Conservation (phyloP, 1,140 invertebrate species). For the Thaumatotibia leucotreta region DNA sequence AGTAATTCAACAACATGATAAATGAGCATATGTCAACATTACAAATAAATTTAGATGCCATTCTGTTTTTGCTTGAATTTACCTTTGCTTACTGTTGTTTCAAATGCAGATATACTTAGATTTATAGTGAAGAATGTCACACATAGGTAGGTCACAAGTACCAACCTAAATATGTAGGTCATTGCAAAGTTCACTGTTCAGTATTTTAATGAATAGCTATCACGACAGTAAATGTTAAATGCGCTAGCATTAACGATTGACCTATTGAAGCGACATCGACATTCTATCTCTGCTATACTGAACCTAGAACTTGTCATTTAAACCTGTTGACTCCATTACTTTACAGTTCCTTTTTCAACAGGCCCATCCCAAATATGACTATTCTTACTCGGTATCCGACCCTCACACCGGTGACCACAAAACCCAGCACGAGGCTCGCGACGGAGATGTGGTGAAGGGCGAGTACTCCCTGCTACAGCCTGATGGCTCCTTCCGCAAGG, state of each 20-base stretch:
- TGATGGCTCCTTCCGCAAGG: constrained; percentile 83
- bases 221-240: not conserved
- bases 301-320: not conserved
- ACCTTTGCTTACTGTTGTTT: not conserved
- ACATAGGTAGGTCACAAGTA: not conserved
- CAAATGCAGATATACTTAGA: no score
- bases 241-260: not conserved
- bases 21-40: not conserved
- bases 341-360: constrained; percentile 20
- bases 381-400: constrained; percentile 74
- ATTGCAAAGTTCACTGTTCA: not conserved
- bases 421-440: constrained; percentile 72
- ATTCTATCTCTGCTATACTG: not conserved
- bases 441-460: constrained; percentile 74
- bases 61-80: not conserved
- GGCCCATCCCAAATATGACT: constrained; percentile 73
- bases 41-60: not conserved
- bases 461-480: constrained; percentile 78
- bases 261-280: not conserved
- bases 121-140: no score
- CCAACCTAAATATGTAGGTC: not conserved
- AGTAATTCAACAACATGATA: constrained; percentile 6
- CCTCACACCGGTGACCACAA: constrained; percentile 75
- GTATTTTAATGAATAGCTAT: not conserved
- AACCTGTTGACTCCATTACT: not conserved